Conservation (phyloP, 2,888 invertebrate genomes). For the Eupeodes luniger region DNA sequence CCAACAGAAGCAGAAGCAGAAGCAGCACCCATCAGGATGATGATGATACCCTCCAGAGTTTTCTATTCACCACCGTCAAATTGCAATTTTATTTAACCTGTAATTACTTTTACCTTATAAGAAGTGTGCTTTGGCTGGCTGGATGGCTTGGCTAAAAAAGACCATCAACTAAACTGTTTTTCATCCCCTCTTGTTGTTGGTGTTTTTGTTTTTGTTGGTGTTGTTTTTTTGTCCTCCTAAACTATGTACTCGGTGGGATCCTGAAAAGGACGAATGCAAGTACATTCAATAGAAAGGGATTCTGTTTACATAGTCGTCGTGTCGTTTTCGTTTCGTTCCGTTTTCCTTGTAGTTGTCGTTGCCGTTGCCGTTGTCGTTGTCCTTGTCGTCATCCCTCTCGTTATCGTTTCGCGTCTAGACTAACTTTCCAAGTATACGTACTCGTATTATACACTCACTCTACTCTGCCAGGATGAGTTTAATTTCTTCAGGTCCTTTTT, state of each 20-base stretch:
- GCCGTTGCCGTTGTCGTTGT: background rate
- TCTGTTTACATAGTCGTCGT: slow-evolving; percentile 39
- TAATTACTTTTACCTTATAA: slow-evolving; percentile 60
- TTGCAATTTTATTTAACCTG: slow-evolving; percentile 73
- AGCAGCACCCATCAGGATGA: background rate
- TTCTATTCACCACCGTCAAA: slow-evolving; percentile 62
- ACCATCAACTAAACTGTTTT: slow-evolving; percentile 58
- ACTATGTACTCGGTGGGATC: slow-evolving; percentile 35
- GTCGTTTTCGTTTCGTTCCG: background rate
- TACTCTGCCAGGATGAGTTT: slow-evolving; percentile 50
- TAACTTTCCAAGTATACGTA: slow-evolving; percentile 41
- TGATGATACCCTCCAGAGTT: slow-evolving; percentile 16
- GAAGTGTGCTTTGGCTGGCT: background rate
- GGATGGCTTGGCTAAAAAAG: slow-evolving; percentile 33
- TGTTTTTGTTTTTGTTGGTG: background rate
- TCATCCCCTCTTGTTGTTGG: background rate
- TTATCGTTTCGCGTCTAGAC: slow-evolving; percentile 65
- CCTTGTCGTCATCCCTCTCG: slow-evolving; percentile 4
- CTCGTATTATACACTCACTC: background rate
- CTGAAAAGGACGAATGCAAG: slow-evolving; percentile 49
- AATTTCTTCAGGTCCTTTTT: slow-evolving; percentile 57
- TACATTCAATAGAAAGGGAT: slow-evolving; percentile 44
- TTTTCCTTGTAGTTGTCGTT: background rate
- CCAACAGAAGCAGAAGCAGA: no score
- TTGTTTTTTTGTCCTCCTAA: slow-evolving; percentile 35